Conservation (phyloP, 1,140 invertebrate genomes). For the Megalonaias nervosa region DNA sequence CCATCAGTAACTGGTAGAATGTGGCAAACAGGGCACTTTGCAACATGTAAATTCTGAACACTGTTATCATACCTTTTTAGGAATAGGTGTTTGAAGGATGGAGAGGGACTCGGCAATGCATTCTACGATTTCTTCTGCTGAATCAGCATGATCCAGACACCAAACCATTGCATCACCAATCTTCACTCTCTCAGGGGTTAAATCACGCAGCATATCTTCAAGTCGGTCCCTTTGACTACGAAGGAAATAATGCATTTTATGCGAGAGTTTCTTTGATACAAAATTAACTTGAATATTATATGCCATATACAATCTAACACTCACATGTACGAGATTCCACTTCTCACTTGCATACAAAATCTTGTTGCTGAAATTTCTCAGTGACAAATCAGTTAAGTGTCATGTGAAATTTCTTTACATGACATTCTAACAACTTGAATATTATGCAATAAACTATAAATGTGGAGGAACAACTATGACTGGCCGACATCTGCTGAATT, state of each 20-base stretch:
- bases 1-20: neutral
- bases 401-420: no score
- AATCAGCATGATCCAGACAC: slow-evolving; percentile 98
- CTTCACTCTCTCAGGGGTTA: slow-evolving; percentile 88
- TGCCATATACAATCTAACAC: no score
- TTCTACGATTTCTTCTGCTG: slow-evolving; percentile 95
- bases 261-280: no score
- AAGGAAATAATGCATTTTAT: slow-evolving; percentile 7
- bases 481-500: no score
- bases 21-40: neutral
- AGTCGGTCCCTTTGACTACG: slow-evolving; percentile 88
- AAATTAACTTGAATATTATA: no score
- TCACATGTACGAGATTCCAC: no score
- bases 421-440: no score
- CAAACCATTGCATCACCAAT: slow-evolving; percentile 92
- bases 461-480: no score
- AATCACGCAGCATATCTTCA: slow-evolving; percentile 90
- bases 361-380: no score
- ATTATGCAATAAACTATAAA: no score
- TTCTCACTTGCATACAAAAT: no score
- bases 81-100: slow-evolving; percentile 84
- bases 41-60: neutral
- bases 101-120: slow-evolving; percentile 82
- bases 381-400: no score
- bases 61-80: slow-evolving; percentile 80